Conservation (phyloP, 2,888 invertebrate species). For the Standfussiana lucernea region DNA sequence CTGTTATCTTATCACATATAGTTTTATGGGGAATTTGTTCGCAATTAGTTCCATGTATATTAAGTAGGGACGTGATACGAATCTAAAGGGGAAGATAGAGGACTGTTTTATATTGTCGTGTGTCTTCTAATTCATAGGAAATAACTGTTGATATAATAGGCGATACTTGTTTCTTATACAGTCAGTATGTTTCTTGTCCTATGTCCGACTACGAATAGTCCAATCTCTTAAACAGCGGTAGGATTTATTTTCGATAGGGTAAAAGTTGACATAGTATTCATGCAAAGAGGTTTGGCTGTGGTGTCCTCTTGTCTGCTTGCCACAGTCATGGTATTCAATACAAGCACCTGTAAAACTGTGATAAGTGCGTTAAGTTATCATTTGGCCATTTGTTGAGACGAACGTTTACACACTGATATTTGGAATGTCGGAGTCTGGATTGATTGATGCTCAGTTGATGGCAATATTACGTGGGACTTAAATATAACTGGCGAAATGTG, state of each 20-base stretch:
- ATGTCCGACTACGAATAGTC: background rate
- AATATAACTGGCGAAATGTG: too few relatives aligned
- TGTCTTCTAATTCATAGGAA: conserved; percentile 24
- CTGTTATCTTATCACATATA: conserved; percentile 59
- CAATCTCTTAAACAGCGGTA: background rate
- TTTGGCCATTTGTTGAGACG: too few relatives aligned
- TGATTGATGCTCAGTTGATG: too few relatives aligned
- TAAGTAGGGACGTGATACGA: conserved; percentile 64
- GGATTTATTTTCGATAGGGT: background rate
- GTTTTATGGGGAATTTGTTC: conserved; percentile 68
- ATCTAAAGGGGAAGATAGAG: conserved; percentile 58
- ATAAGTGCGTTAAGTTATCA: background rate
- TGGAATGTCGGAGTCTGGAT: too few relatives aligned
- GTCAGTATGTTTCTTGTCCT: background rate
- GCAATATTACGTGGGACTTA: too few relatives aligned
- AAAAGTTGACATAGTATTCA: background rate
- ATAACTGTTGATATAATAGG: conserved; percentile 26
- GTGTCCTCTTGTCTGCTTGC: background rate
- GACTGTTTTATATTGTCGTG: conserved; percentile 37
- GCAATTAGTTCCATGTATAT: conserved; percentile 68
- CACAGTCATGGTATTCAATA: background rate
- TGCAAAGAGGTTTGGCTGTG: background rate
- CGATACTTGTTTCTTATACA: background rate
- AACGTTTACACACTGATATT: background rate
- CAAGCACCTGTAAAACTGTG: background rate